A percentile compares a stretch with the other conserved stretches of the same genome.
Evolutionary conservation across 2,797 vertebrate species (phyloP).

Genomic region (Melanotaenia boesemani): DNA sequence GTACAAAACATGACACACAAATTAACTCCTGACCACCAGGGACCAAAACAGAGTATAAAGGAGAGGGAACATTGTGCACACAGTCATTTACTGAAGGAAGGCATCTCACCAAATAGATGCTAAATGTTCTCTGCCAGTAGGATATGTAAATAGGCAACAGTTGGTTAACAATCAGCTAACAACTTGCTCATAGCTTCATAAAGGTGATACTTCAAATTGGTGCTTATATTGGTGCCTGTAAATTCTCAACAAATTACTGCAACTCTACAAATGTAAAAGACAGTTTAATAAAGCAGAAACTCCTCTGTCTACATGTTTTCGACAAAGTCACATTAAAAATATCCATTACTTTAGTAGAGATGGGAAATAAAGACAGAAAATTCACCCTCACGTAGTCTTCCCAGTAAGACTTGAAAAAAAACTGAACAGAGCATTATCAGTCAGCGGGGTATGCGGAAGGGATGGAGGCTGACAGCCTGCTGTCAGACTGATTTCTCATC

Average conservation of each 20-base stretch:
- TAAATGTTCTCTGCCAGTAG: not conserved
- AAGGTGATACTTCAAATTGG: not conserved
- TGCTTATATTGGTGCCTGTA: not conserved
- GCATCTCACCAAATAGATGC: slow-evolving; percentile 4
- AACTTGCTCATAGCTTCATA: slow-evolving; percentile 7
- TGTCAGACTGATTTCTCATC: slow-evolving; percentile 40
- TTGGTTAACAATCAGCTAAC: slow-evolving; percentile 8
- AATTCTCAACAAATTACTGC: not conserved
- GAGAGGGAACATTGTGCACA: not conserved
- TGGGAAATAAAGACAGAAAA: slow-evolving; percentile 1
- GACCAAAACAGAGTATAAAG: not conserved
- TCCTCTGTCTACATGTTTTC: not conserved
- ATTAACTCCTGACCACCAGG: not conserved
- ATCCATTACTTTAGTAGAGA: not conserved
- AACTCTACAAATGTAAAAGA: not conserved
- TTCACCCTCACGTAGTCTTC: not conserved
- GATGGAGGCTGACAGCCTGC: slow-evolving; percentile 12
- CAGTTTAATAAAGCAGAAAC: not conserved
- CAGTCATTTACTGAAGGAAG: not conserved
- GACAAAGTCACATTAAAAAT: not conserved
- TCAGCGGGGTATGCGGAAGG: slow-evolving; percentile 14
- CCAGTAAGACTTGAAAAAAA: slow-evolving; percentile 14
- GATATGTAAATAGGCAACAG: slow-evolving; percentile 4
- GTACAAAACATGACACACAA: slow-evolving; percentile 3
- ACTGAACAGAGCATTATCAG: slow-evolving; percentile 9